Evolutionary conservation across 2,888 invertebrate species (phyloP), one percentile per base, ranked within the genome.

Genomic region (Arctia plantaginis): DNA sequence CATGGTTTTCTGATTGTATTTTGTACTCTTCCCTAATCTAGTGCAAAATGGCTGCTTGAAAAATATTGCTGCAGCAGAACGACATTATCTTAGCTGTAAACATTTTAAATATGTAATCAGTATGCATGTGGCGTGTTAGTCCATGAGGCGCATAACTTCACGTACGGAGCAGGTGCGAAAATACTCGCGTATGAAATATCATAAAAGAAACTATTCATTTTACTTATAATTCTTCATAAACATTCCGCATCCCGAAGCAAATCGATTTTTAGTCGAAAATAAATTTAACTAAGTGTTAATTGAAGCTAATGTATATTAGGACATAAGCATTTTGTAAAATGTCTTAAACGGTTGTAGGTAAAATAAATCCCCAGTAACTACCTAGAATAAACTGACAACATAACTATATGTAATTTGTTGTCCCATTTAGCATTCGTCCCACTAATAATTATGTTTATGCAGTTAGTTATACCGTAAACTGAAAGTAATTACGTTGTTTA

Each of bases 111-210:
- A 77, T 47, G 75, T 71, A 70, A 65, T 90, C 83, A 87, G 87
- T 90, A 91, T 92, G 89, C 90, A 78, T 69, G 82, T 72, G 78
- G 87, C 88, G 89, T 87, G 76, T 74, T 76, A 77, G 75, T 85
- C 77, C 79, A 79, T 86, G 76, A 81, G 81, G 79, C 86, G 88
- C 92, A 92, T 93, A 90, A 79, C 87, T 83, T 80, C 89, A 91
- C 92, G 92, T 90, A 87, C 87, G 68, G 68, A 77, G 78, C 92
- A 91, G 91, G 92, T 92, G 93, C 90, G 82, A 88, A 89, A 85
- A 80, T 82, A 81, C 75, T 76, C 75, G 77, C 78, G 78, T 77
- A 76, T 80, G 74, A 81, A 80, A 80, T 80, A 76, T 73, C 66
- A 74, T 71, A 72, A 75, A 74, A 41, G 70, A 69, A 66, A 70